Conservation (phyloP, 2,113 vertebrate genomes). For the Phasianus colchicus region DNA sequence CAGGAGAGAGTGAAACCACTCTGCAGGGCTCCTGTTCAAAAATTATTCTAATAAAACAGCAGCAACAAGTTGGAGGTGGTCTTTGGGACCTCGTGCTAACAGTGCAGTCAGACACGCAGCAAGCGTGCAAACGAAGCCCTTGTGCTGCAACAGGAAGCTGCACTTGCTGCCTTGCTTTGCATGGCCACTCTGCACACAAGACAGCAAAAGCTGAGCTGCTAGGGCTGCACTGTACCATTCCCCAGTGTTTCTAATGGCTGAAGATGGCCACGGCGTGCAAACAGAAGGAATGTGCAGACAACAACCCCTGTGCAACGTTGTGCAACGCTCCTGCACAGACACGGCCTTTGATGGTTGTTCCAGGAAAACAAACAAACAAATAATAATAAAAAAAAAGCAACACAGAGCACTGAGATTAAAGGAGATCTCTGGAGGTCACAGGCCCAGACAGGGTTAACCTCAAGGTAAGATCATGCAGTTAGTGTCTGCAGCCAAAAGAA, state of each 20-base stretch:
- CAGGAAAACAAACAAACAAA: background rate
- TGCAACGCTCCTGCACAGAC: background rate
- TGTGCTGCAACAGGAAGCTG: fast-evolving
- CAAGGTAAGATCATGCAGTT: background rate
- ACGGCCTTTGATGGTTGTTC: background rate
- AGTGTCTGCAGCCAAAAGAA: background rate
- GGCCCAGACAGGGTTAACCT: background rate
- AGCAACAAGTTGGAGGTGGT: background rate
- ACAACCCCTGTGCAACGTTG: background rate
- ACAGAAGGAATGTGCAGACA: background rate
- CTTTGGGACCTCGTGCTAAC: fast-evolving
- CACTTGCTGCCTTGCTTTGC: background rate
- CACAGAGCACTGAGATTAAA: fast-evolving
- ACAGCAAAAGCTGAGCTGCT: fast-evolving
- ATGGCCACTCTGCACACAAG: fast-evolving
- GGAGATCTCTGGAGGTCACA: slow-evolving; percentile 22
- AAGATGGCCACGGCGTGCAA: background rate
- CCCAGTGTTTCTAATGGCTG: fast-evolving
- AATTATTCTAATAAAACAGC: background rate
- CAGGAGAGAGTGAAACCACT: background rate
- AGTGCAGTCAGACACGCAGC: fast-evolving
- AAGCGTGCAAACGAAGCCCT: background rate
- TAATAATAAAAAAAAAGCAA: background rate
- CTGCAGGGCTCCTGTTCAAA: fast-evolving
- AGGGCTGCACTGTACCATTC: fast-evolving